Evolutionary conservation across 2,113 vertebrate genomes (phyloP).

Genomic region (Turdus rufiventris): DNA sequence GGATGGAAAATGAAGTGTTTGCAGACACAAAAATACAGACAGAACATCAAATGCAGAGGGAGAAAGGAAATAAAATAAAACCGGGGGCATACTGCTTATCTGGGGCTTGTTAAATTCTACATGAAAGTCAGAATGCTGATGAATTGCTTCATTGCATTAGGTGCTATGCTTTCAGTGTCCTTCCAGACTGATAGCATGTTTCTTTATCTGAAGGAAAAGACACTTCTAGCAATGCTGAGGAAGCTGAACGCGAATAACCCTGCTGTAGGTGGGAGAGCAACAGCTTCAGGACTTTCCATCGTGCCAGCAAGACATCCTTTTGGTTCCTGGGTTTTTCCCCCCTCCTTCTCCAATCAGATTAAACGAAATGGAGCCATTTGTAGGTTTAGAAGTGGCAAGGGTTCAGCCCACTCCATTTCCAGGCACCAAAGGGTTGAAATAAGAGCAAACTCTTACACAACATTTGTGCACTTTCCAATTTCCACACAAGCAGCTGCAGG

Average conservation of each 20-base stretch:
- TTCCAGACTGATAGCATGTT: not conserved
- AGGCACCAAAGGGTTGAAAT: not conserved
- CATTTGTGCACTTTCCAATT: not conserved
- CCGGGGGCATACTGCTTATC: not conserved
- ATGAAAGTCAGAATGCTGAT: not conserved
- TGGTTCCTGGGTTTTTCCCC: not conserved
- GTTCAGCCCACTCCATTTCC: not conserved
- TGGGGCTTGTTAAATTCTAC: not conserved
- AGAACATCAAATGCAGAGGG: not conserved
- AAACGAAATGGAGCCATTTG: not conserved
- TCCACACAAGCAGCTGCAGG: rapidly evolving
- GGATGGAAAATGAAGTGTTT: not conserved
- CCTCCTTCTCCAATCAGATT: not conserved
- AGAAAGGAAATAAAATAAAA: not conserved
- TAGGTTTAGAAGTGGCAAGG: not conserved
- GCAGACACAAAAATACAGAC: not conserved
- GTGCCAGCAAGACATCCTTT: not conserved
- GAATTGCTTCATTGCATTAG: not conserved
- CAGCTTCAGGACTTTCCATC: not conserved
- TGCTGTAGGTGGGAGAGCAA: not conserved
- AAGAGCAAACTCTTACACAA: not conserved
- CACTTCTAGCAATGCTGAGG: not conserved
- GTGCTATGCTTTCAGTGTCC: not conserved
- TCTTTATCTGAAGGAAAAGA: not conserved
- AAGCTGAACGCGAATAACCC: rapidly evolving